Conservation (phyloP, 2,113 vertebrate genomes). For the Chionodraco myersi region DNA sequence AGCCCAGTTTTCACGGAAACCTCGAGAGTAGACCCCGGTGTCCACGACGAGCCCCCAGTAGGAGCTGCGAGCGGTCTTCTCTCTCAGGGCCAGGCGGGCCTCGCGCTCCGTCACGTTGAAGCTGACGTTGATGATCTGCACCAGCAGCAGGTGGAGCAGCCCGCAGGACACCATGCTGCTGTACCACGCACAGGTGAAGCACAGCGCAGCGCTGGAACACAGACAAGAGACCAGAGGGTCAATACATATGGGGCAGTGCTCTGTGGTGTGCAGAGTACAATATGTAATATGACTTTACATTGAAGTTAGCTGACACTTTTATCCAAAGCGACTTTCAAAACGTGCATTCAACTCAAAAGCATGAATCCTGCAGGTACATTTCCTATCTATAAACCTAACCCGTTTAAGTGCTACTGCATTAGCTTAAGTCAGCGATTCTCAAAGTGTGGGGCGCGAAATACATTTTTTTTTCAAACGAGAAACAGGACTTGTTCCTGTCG, state of each 20-base stretch:
- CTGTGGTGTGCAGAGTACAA: too few relatives aligned
- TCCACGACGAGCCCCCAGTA: slow-evolving; percentile 92
- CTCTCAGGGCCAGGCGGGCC: slow-evolving; percentile 88
- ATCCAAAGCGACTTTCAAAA: too few relatives aligned
- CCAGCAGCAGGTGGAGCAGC: slow-evolving; percentile 91
- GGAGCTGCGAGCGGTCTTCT: slow-evolving; percentile 85
- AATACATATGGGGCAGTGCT: background rate
- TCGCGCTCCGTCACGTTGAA: slow-evolving; percentile 96
- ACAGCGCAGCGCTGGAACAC: slow-evolving; percentile 88
- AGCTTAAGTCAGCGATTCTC: too few relatives aligned
- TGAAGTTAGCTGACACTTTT: too few relatives aligned
- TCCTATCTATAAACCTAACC: too few relatives aligned
- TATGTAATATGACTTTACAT: too few relatives aligned
- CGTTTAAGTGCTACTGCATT: too few relatives aligned
- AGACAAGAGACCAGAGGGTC: slow-evolving; percentile 6
- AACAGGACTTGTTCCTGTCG: too few relatives aligned
- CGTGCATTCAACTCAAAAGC: too few relatives aligned
- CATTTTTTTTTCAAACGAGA: too few relatives aligned
- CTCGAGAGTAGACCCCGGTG: slow-evolving; percentile 88
- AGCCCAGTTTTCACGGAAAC: slow-evolving; percentile 90
- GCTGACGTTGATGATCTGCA: slow-evolving; percentile 95
- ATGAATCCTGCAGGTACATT: too few relatives aligned
- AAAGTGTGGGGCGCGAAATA: too few relatives aligned
- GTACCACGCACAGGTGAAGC: slow-evolving; percentile 98
- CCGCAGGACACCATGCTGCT: slow-evolving; percentile 91